Base-by-base conservation (phyloP, 53 echinoderm and acorn worm genomes). In the Arbacia lixula region DNA sequence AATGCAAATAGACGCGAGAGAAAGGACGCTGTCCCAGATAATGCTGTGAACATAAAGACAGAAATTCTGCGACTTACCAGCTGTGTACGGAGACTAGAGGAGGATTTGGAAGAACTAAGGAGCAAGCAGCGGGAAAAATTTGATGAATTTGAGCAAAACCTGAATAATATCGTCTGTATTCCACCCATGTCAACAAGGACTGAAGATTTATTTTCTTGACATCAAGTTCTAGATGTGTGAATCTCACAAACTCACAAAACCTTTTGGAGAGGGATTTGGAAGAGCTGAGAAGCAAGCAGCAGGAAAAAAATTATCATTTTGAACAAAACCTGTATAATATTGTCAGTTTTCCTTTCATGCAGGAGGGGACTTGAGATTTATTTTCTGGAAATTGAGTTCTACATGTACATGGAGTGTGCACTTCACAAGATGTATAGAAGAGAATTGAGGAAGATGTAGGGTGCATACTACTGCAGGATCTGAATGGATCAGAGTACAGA, bases 331-430 rank as follows among this genome's bases (percentile, higher is more conserved):
- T 81, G 20, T 9, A 39, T 25, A 63, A 63, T 46, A 64, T 63
- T 81, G 82, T 81, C 8, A 41, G 82, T 46, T 63, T 81, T 30
- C 82, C 82, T 30, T 64, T 64, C 34, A 81, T 81, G 82, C 63
- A 30, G 6, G 82, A 81, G n/a, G 63, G 63, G 43, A 63, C 66
- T 27, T 37, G 69, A 40, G 40, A 39, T 69, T 69, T 16, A 62
- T 62, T 33, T 12, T 62, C 42, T n/a, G n/a, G n/a, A n/a, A n/a
- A n/a, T n/a, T n/a, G n/a, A n/a, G n/a, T n/a, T n/a, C n/a, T n/a
- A n/a, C n/a, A n/a, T n/a, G n/a, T n/a, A n/a, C n/a, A n/a, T n/a
- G n/a, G n/a, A n/a, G n/a, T n/a, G n/a, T n/a, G n/a, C n/a, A n/a
- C n/a, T n/a, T n/a, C n/a, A n/a, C n/a, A n/a, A n/a, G n/a, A n/a